phyloP scores from a whole-genome alignment of 2,113 vertebrate genomes.

The Microcebus murinus region DNA sequence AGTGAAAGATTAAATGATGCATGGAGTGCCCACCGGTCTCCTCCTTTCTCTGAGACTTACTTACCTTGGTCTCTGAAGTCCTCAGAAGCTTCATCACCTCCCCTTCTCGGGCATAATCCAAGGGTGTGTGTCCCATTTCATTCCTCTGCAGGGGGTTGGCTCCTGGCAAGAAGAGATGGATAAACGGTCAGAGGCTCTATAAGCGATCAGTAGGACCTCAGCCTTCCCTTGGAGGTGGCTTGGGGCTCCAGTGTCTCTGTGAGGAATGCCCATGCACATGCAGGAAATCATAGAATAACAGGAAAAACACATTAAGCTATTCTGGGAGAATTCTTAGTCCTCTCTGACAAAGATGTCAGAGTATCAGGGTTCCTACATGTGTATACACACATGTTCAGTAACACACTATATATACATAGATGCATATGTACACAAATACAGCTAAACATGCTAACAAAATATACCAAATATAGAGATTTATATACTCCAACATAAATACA shows the following conservation, averaged over 20 bases:
- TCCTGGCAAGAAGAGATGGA: slow-evolving; percentile 85
- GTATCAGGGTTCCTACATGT: background rate
- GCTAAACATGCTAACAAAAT: slow-evolving; percentile 13
- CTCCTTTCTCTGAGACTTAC: slow-evolving; percentile 59
- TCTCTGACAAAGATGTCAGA: background rate
- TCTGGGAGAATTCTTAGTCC: background rate
- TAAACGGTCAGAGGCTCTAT: background rate
- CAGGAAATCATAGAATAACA: background rate
- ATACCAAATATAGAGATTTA: background rate
- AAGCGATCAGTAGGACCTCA: background rate
- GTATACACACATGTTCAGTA: background rate
- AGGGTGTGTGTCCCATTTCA: slow-evolving; percentile 92
- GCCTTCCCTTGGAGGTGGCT: background rate
- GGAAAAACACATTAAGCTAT: background rate
- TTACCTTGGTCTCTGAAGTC: slow-evolving; percentile 92
- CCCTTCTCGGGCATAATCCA: slow-evolving; percentile 94
- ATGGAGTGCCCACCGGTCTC: background rate
- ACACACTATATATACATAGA: background rate
- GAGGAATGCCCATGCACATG: background rate
- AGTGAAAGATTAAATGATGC: background rate
- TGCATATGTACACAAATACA: background rate
- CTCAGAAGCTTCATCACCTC: slow-evolving; percentile 90
- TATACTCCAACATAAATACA: background rate
- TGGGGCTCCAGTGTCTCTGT: background rate
- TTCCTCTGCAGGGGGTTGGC: slow-evolving; percentile 95